Conservation (phyloP, 2,797 vertebrate species). For the Dipus sagitta region DNA sequence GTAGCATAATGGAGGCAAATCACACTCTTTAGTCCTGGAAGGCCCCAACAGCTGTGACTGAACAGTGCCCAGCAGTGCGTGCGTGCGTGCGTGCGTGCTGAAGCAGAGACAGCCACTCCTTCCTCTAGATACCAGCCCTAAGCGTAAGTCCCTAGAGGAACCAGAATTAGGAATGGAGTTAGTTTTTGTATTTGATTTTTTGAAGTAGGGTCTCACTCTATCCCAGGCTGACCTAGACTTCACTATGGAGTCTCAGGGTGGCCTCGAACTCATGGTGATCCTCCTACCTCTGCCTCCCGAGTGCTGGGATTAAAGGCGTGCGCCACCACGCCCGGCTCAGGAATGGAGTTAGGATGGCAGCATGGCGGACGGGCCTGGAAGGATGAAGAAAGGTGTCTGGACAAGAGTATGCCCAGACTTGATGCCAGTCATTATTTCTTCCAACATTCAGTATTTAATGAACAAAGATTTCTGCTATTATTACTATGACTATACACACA, state of each 20-base stretch:
- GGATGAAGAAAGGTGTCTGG: background rate
- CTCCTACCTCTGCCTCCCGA: too few relatives aligned
- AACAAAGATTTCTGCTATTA: conserved; percentile 9
- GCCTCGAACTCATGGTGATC: too few relatives aligned
- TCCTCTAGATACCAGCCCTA: background rate
- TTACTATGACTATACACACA: background rate
- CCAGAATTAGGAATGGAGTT: background rate
- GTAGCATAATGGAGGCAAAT: background rate
- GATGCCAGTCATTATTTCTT: background rate
- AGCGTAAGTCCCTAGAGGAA: background rate
- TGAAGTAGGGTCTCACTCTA: too few relatives aligned
- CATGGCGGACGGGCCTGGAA: background rate
- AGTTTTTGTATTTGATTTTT: too few relatives aligned
- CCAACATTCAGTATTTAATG: background rate
- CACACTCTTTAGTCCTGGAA: background rate
- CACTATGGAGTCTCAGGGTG: too few relatives aligned
- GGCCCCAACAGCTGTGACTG: background rate
- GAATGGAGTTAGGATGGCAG: background rate
- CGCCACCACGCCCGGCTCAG: too few relatives aligned
- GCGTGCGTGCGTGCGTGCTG: background rate
- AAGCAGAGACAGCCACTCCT: background rate
- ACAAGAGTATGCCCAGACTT: background rate
- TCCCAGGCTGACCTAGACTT: too few relatives aligned
- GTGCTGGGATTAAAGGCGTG: too few relatives aligned
- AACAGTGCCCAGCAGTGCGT: background rate